Evolutionary conservation across 2,113 vertebrate species (phyloP).

Genomic region (Alethe castanea): DNA sequence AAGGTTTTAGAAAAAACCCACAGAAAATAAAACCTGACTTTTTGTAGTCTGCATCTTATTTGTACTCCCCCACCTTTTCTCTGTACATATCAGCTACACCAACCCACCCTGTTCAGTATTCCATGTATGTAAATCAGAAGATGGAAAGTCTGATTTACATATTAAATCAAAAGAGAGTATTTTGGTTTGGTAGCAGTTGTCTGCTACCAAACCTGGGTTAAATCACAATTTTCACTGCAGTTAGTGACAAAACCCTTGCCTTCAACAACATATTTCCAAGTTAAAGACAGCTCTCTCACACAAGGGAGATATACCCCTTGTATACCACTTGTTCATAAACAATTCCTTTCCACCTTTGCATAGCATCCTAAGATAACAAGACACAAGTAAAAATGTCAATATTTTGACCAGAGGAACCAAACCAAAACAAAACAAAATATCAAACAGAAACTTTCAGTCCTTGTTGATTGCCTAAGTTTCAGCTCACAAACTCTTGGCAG

Average conservation of each 20-base stretch:
- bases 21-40: neutral
- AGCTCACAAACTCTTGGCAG: neutral
- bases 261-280: neutral
- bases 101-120: neutral
- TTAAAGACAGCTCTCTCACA: neutral
- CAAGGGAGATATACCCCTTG: neutral
- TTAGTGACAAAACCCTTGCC: neutral
- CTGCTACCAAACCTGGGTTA: neutral
- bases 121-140: neutral
- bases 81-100: neutral
- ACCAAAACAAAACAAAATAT: neutral
- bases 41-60: neutral
- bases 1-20: neutral
- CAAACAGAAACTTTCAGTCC: neutral
- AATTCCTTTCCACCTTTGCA: neutral
- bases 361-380: neutral
- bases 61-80: neutral
- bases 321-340: rapidly evolving
- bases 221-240: neutral
- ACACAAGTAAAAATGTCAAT: neutral
- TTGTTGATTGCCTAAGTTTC: neutral
- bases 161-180: neutral
- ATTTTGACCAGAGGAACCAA: neutral
- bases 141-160: neutral
- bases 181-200: neutral